Conservation (phyloP, 2,888 invertebrate genomes). For the Terebella lapidaria region DNA sequence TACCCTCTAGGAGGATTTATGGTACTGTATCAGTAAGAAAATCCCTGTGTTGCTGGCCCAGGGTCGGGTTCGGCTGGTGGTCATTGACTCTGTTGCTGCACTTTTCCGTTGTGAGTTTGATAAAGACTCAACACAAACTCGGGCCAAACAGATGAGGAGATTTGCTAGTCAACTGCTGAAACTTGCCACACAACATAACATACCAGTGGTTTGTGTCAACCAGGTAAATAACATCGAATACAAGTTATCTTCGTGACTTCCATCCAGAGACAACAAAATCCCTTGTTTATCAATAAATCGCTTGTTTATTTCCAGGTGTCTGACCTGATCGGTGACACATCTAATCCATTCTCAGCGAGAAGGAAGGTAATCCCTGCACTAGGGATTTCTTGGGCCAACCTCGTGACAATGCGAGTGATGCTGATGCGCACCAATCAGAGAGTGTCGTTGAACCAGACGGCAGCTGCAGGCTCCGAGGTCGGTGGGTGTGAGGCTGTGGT, state of each 20-base stretch:
- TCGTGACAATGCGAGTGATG: conserved; percentile 61
- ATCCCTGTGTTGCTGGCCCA: conserved; percentile 59
- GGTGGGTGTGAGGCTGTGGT: conserved; percentile 21
- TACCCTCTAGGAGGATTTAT: conserved; percentile 45
- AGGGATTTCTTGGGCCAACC: conserved; percentile 66
- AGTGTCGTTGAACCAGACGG: conserved; percentile 5
- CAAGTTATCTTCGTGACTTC: neutral
- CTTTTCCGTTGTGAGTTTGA: conserved; percentile 61
- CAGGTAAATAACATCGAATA: conserved; percentile 59
- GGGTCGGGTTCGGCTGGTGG: conserved; percentile 61
- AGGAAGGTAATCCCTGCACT: conserved; percentile 58
- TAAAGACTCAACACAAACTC: conserved; percentile 53
- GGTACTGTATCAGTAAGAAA: conserved; percentile 54
- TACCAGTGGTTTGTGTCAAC: conserved; percentile 67
- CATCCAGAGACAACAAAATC: neutral
- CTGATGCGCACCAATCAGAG: conserved; percentile 44
- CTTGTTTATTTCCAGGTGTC: conserved; percentile 20
- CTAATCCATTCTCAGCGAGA: too few species aligned
- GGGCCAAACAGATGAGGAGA: conserved; percentile 41
- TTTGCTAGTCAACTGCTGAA: conserved; percentile 60
- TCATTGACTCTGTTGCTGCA: conserved; percentile 73
- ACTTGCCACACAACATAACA: conserved; percentile 58
- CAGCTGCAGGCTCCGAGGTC: neutral
- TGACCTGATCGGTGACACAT: conserved; percentile 11
- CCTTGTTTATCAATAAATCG: too few species aligned